phyloP scores from a whole-genome alignment of 2,888 invertebrate genomes.

The Baronia brevicornis region DNA sequence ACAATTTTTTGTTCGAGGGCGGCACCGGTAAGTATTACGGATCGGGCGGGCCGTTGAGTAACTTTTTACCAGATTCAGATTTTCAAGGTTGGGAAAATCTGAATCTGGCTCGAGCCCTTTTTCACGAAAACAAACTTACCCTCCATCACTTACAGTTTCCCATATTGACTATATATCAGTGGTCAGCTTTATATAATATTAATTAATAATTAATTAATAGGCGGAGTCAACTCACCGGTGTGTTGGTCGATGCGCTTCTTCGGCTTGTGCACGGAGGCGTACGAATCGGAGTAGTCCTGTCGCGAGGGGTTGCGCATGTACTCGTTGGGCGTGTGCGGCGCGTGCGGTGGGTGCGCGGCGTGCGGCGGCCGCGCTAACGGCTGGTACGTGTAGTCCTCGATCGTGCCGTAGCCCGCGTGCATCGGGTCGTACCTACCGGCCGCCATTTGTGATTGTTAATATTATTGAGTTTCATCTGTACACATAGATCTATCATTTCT shows the following conservation, averaged over 20 bases:
- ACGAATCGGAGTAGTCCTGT: slow-evolving; percentile 91
- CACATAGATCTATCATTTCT: too few relatives aligned
- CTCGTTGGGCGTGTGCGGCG: slow-evolving; percentile 74
- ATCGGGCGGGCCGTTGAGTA: too few relatives aligned
- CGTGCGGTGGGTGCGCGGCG: slow-evolving; percentile 85
- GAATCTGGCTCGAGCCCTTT: too few relatives aligned
- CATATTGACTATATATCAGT: background rate
- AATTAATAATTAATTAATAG: background rate
- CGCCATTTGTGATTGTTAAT: too few relatives aligned
- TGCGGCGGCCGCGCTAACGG: slow-evolving; percentile 83
- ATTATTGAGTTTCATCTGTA: too few relatives aligned
- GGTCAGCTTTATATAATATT: background rate
- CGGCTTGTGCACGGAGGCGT: slow-evolving; percentile 92
- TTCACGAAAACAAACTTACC: too few relatives aligned
- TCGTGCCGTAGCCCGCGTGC: slow-evolving; percentile 88
- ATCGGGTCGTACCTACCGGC: slow-evolving; percentile 78
- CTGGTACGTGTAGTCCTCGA: slow-evolving; percentile 87
- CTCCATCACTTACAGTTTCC: too few relatives aligned
- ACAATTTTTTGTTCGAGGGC: too few relatives aligned
- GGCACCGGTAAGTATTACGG: too few relatives aligned
- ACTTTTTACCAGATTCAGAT: too few relatives aligned
- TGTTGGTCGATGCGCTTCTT: slow-evolving; percentile 91
- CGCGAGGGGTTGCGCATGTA: slow-evolving; percentile 85
- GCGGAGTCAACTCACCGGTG: slow-evolving; percentile 80
- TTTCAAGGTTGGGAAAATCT: too few relatives aligned